phyloP scores from a whole-genome alignment of 2,888 invertebrate genomes.

The Baccha elongata region DNA sequence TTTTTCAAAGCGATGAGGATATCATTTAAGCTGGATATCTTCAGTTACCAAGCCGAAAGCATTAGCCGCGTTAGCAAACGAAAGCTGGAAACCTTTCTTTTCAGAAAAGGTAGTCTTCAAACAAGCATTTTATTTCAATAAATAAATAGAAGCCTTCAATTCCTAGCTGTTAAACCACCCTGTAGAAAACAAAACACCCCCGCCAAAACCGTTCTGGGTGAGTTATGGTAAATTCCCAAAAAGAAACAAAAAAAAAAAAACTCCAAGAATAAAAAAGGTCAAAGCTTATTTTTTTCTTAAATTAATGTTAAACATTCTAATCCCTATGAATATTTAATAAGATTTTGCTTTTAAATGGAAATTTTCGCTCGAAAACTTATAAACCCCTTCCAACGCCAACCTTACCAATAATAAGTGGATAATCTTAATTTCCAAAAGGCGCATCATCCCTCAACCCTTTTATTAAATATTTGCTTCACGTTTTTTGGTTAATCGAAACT shows the following conservation, averaged over 20 bases:
- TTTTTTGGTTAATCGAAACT: slow-evolving; percentile 10
- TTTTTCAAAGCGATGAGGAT: too few relatives aligned
- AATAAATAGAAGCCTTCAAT: too few relatives aligned
- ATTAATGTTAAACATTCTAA: slow-evolving; percentile 4
- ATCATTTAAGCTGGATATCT: too few relatives aligned
- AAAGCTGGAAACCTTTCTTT: too few relatives aligned
- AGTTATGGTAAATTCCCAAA: not conserved
- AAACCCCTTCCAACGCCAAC: slow-evolving; percentile 14
- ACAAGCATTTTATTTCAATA: too few relatives aligned
- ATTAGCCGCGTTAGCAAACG: too few relatives aligned
- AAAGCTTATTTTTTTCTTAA: not conserved
- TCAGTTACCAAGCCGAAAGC: too few relatives aligned
- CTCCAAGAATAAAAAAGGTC: too few relatives aligned
- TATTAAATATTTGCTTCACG: slow-evolving; percentile 9
- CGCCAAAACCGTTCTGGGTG: too few relatives aligned
- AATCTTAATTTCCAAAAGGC: slow-evolving; percentile 1
- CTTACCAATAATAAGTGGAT: slow-evolving; percentile 14
- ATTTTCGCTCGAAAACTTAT: not conserved
- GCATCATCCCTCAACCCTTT: not conserved
- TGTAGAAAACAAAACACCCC: not conserved
- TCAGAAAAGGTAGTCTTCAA: too few relatives aligned
- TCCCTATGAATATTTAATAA: slow-evolving; percentile 1
- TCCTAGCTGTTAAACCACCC: not conserved
- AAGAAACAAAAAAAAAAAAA: too few relatives aligned
- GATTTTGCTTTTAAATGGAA: slow-evolving; percentile 12